Percentiles rank a stretch among this genome's conserved stretches.
phyloP scores from a whole-genome alignment of 1,140 invertebrate species.

The Arion vulgaris region DNA sequence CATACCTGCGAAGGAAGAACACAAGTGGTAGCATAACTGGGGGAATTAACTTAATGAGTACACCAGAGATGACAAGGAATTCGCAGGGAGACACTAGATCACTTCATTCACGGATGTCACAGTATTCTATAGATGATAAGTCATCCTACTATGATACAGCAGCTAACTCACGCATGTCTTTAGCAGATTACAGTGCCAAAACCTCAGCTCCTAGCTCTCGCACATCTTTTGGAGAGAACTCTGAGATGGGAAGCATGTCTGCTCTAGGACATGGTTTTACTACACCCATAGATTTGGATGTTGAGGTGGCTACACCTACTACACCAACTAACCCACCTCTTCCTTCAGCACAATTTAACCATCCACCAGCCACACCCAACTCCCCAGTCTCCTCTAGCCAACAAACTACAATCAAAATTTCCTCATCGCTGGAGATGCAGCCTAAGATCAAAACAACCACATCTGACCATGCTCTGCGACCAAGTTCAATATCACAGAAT shows the following conservation, averaged over 20 bases:
- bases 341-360: constrained; percentile 18
- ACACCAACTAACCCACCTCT: constrained; percentile 39
- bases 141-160: constrained; percentile 68
- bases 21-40: constrained; percentile 26
- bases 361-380: constrained; percentile 6
- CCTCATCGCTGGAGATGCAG: constrained; percentile 30
- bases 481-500: background rate
- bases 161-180: constrained; percentile 62
- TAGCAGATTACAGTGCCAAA: constrained; percentile 57
- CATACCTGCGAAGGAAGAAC: constrained; percentile 52
- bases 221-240: constrained; percentile 65
- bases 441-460: background rate
- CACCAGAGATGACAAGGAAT: constrained; percentile 57
- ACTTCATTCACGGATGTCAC: constrained; percentile 61
- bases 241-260: constrained; percentile 57
- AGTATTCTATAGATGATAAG: constrained; percentile 63
- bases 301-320: constrained; percentile 43
- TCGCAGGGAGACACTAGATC: constrained; percentile 60
- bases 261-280: constrained; percentile 43
- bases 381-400: constrained; percentile 17
- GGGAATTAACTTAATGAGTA: constrained; percentile 47
- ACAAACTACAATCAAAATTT: constrained; percentile 29
- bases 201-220: constrained; percentile 64
- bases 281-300: constrained; percentile 45
- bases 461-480: background rate